Conservation (phyloP, 2,797 vertebrate genomes). For the Florisuga fusca region DNA sequence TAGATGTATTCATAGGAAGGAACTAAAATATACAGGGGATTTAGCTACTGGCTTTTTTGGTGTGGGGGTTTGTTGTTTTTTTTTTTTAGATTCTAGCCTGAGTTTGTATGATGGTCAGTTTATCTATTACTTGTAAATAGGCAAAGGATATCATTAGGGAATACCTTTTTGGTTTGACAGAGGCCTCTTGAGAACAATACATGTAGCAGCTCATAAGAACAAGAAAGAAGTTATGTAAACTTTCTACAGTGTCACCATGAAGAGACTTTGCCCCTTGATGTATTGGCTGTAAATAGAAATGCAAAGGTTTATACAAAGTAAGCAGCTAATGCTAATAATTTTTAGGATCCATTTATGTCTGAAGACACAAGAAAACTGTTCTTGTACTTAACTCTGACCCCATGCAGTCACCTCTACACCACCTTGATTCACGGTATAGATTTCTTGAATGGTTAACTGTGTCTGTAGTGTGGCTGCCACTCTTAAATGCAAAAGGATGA, state of each 20-base stretch:
- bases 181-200: neutral
- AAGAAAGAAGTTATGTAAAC: neutral
- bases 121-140: neutral
- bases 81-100: neutral
- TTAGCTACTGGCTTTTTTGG: neutral
- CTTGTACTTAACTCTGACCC: neutral
- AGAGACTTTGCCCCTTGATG: neutral
- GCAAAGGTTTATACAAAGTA: neutral
- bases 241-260: neutral
- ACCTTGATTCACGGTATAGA: neutral
- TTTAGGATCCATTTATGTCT: neutral
- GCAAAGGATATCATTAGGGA: neutral
- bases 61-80: no score
- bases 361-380: neutral
- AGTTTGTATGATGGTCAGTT: neutral
- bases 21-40: neutral
- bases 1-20: neutral
- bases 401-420: neutral
- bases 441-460: neutral
- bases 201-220: neutral
- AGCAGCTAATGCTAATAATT: neutral
- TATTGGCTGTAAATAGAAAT: neutral
- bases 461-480: neutral
- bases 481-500: neutral
- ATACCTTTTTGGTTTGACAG: neutral